A percentile compares a stretch with the other conserved stretches of the same genome.
Evolutionary conservation across 2,113 vertebrate species (phyloP).

Genomic region (Limanda limanda): DNA sequence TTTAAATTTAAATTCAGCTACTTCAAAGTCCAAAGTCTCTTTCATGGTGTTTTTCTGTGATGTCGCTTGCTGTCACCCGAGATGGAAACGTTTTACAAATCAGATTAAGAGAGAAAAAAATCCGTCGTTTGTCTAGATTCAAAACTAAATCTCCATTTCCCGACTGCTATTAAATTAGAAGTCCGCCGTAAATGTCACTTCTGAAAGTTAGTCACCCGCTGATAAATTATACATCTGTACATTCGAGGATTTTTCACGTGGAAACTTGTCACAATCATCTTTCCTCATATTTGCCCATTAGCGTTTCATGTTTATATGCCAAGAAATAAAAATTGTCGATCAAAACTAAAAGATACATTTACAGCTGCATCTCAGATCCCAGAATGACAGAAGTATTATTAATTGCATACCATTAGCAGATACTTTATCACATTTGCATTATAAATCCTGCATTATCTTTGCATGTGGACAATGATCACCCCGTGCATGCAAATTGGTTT

Average conservation of each 20-base stretch:
- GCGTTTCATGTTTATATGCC: neutral
- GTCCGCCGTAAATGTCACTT: neutral
- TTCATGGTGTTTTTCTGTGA: conserved; percentile 19
- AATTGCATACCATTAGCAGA: conserved; percentile 26
- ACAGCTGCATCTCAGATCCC: conserved; percentile 1
- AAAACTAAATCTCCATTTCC: conserved; percentile 11
- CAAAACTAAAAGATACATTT: conserved; percentile 15
- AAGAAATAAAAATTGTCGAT: neutral
- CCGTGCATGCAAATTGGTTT: conserved; percentile 53
- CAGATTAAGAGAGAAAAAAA: conserved; percentile 2
- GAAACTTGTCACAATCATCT: neutral
- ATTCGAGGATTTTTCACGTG: neutral
- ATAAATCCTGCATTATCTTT: conserved; percentile 24
- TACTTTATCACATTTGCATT: conserved; percentile 42
- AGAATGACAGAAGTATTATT: conserved; percentile 9
- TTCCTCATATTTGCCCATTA: neutral
- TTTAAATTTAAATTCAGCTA: conserved; percentile 48
- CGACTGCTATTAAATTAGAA: neutral
- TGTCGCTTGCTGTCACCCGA: conserved; percentile 19
- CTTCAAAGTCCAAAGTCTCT: conserved; percentile 52
- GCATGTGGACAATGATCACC: conserved; percentile 39
- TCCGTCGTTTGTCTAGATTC: conserved; percentile 5
- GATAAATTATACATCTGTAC: neutral
- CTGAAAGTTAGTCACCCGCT: neutral
- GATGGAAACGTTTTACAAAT: conserved; percentile 17